Conservation (phyloP, 37 sponge, comb jelly and placozoan genomes). For the Eunapius fragilis region DNA sequence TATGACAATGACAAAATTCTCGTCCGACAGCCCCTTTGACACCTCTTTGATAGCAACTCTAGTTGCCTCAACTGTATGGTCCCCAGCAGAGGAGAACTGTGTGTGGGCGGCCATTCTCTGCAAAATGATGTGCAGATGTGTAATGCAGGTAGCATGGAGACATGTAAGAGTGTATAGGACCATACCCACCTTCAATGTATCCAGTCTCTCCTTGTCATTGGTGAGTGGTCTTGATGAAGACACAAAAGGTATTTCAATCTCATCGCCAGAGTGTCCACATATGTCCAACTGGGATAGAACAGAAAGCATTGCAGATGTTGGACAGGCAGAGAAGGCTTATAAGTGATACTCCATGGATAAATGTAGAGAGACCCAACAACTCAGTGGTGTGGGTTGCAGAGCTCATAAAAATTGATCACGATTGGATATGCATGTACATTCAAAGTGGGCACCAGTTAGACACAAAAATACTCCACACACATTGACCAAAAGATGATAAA, state of each 20-base stretch:
- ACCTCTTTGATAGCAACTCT: slow-evolving; percentile 63
- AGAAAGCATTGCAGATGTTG: background rate
- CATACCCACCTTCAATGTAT: slow-evolving; percentile 66
- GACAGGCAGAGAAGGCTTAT: too few relatives aligned
- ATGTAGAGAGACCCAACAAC: too few relatives aligned
- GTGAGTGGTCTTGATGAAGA: slow-evolving; percentile 42
- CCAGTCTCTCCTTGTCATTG: slow-evolving; percentile 90
- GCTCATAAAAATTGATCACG: too few relatives aligned
- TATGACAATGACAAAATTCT: slow-evolving; percentile 81
- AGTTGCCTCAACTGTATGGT: slow-evolving; percentile 84
- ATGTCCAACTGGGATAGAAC: slow-evolving; percentile 67
- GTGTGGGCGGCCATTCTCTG: slow-evolving; percentile 92
- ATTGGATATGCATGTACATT: too few relatives aligned
- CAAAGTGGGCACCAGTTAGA: too few relatives aligned
- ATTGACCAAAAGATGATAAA: too few relatives aligned
- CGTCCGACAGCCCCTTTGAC: slow-evolving; percentile 68
- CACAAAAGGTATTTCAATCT: slow-evolving; percentile 75
- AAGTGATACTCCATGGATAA: too few relatives aligned
- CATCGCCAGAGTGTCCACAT: slow-evolving; percentile 90
- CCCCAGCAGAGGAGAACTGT: slow-evolving; percentile 91
- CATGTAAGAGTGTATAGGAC: too few relatives aligned
- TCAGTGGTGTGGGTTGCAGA: too few relatives aligned
- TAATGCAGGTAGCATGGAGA: too few relatives aligned
- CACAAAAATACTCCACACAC: too few relatives aligned
- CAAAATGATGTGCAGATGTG: background rate